Evolutionary conservation across 2,113 vertebrate genomes (phyloP).

Genomic region (Labeo rohita): DNA sequence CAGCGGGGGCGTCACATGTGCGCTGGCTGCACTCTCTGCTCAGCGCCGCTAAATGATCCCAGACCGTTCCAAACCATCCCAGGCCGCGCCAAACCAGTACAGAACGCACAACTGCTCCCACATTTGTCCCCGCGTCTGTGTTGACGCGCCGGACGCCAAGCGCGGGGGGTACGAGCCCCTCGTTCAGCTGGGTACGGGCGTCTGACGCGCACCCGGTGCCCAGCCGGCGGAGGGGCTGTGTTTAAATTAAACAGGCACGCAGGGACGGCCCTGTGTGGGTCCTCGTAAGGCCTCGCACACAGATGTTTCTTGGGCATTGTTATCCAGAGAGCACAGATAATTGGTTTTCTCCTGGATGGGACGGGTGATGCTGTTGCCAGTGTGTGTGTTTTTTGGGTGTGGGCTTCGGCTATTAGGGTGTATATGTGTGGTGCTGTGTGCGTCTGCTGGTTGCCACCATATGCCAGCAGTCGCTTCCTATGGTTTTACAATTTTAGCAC

Average conservation of each 20-base stretch:
- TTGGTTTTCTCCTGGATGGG: conserved; percentile 72
- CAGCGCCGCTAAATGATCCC: conserved; percentile 34
- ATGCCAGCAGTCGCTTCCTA: conserved; percentile 23
- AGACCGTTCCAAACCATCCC: conserved; percentile 58
- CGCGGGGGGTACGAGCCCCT: conserved; percentile 46
- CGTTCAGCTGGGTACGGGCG: conserved; percentile 53
- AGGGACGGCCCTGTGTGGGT: conserved; percentile 61
- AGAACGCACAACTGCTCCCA: conserved; percentile 56
- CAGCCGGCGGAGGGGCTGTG: conserved; percentile 54
- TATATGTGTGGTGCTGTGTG: background rate
- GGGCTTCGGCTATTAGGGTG: conserved; percentile 19
- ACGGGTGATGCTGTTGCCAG: conserved; percentile 69
- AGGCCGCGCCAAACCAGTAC: conserved; percentile 64
- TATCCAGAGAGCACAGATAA: conserved; percentile 69
- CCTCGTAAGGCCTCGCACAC: conserved; percentile 66
- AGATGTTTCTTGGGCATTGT: conserved; percentile 78
- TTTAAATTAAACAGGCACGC: conserved; percentile 68
- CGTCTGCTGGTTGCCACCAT: conserved; percentile 33
- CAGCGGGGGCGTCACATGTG: conserved; percentile 59
- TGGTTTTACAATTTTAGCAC: conserved; percentile 28
- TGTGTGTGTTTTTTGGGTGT: conserved; percentile 30
- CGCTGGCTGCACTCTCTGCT: conserved; percentile 51
- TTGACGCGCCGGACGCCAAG: conserved; percentile 61
- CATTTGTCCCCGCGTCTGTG: conserved; percentile 74
- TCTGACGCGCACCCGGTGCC: conserved; percentile 1